Evolutionary conservation across 2,113 vertebrate genomes (phyloP).

Genomic region (Oreochromis aureus): DNA sequence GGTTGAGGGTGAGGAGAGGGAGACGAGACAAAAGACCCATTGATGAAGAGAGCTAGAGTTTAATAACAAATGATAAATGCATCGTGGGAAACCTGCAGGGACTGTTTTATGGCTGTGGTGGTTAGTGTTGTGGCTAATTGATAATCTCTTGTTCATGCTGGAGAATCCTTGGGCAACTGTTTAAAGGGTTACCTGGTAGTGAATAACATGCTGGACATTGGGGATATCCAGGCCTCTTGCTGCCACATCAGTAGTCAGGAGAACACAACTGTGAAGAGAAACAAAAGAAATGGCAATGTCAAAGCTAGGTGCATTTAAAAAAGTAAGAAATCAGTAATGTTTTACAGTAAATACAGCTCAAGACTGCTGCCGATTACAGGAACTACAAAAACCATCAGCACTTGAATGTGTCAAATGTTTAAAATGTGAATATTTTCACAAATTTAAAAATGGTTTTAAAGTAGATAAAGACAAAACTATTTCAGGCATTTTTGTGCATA

Average conservation of each 20-base stretch:
- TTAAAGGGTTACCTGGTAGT: conserved; percentile 84
- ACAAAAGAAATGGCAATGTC: neutral
- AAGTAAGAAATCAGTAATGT: accelerated
- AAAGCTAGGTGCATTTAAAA: neutral
- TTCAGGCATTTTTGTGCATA: neutral
- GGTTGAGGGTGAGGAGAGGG: neutral
- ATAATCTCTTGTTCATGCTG: neutral
- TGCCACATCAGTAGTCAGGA: conserved; percentile 95
- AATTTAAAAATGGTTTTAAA: neutral
- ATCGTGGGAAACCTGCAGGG: neutral
- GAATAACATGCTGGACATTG: conserved; percentile 91
- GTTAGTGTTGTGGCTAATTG: neutral
- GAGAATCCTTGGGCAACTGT: neutral
- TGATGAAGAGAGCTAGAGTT: neutral
- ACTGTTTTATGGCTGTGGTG: neutral
- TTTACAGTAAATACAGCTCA: neutral
- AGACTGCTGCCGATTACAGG: neutral
- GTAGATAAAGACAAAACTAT: neutral
- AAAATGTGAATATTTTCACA: neutral
- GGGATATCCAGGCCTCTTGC: conserved; percentile 96
- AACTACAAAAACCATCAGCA: neutral
- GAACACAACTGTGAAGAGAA: conserved; percentile 77
- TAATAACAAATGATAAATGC: neutral
- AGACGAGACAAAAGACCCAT: accelerated
- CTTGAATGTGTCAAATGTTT: neutral